Conservation (phyloP, 2,888 invertebrate species). For the Eristalis arbustorum region DNA sequence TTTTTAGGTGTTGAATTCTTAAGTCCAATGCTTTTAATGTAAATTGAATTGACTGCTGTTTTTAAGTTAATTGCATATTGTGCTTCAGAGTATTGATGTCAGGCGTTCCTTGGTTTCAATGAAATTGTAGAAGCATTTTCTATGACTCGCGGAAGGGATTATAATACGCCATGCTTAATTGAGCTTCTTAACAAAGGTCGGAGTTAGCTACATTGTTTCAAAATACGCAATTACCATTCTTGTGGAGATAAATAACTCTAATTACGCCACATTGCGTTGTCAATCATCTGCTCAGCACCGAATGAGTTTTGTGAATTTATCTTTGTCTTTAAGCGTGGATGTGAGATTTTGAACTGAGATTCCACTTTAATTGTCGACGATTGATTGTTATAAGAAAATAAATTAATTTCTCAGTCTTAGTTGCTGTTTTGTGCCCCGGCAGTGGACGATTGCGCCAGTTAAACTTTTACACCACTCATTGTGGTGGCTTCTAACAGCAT, state of each 20-base stretch:
- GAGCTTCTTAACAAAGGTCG: too few relatives aligned
- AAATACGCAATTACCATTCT: not conserved
- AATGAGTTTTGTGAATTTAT: not conserved
- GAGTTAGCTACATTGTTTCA: too few relatives aligned
- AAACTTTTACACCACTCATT: not conserved
- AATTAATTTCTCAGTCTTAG: slow-evolving; percentile 10
- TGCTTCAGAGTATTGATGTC: not conserved
- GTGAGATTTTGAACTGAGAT: slow-evolving; percentile 1
- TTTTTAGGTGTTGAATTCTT: not conserved
- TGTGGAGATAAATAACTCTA: not conserved
- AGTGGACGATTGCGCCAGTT: not conserved
- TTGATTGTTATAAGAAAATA: not conserved
- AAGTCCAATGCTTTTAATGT: not conserved
- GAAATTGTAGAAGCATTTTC: not conserved
- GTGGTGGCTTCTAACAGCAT: not conserved
- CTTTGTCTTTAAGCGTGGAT: not conserved
- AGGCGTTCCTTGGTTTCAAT: not conserved
- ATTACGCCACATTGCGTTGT: not conserved
- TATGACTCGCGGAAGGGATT: not conserved
- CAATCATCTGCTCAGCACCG: not conserved
- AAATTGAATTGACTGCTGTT: not conserved
- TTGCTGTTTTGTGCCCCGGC: not conserved
- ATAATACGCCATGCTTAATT: not conserved
- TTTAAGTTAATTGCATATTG: slow-evolving; percentile 5
- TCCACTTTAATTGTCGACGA: slow-evolving; percentile 9